phyloP scores from a whole-genome alignment of 2,797 vertebrate species.

The Aulostomus chinensis region DNA sequence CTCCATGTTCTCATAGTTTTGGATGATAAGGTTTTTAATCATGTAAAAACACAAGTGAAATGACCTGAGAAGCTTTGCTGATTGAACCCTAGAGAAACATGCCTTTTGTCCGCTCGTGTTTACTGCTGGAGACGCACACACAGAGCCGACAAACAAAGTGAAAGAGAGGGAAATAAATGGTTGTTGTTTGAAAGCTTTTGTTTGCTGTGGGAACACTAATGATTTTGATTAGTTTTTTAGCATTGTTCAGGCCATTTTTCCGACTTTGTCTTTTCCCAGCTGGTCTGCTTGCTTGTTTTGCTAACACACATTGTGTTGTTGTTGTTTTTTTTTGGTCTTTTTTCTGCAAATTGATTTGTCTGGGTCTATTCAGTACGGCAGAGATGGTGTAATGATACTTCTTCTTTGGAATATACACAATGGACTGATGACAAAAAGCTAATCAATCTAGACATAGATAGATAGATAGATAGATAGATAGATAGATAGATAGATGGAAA shows the following conservation, averaged over 20 bases:
- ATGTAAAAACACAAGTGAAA: conserved; percentile 25
- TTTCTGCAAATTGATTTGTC: conserved; percentile 41
- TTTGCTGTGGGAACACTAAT: conserved; percentile 59
- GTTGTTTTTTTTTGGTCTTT: conserved; percentile 36
- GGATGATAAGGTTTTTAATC: conserved; percentile 43
- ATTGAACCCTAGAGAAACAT: conserved; percentile 21
- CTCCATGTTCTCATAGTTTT: no score
- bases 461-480: neutral
- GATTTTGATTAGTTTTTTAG: conserved; percentile 59
- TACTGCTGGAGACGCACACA: conserved; percentile 43
- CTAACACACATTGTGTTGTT: conserved; percentile 24
- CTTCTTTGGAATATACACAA: conserved; percentile 17
- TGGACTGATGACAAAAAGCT: no score
- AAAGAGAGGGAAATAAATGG: conserved; percentile 35
- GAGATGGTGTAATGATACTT: conserved; percentile 29
- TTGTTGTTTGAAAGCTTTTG: conserved; percentile 49
- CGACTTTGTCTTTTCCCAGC: conserved; percentile 40
- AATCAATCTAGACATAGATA: no score
- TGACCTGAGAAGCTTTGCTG: conserved; percentile 26
- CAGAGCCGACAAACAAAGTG: conserved; percentile 17
- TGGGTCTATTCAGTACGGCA: conserved; percentile 29
- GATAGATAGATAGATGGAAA: neutral
- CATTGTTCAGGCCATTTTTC: conserved; percentile 38
- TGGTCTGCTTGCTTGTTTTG: conserved; percentile 26
- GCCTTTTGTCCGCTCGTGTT: conserved; percentile 39